phyloP scores from a whole-genome alignment of 2,797 vertebrate species.

The Cottoperca gobio region DNA sequence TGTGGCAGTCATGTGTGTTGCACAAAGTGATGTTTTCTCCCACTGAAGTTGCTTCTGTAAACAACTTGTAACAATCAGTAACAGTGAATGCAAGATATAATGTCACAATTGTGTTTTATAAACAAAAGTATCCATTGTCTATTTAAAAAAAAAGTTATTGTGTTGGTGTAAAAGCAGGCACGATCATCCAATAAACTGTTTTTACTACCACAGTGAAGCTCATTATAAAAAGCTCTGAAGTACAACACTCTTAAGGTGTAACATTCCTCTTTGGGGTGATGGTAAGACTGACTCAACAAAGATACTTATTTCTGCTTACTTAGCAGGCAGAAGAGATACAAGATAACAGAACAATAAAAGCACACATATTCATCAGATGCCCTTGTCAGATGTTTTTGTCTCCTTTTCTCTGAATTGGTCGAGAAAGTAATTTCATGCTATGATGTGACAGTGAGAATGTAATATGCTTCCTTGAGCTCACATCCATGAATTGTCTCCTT shows the following conservation, averaged over 20 bases:
- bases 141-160: too few species aligned
- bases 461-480: slow-evolving; percentile 41
- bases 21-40: slow-evolving; percentile 8
- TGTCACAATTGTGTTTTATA: slow-evolving; percentile 14
- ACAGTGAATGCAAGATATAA: background rate
- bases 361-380: slow-evolving; percentile 51
- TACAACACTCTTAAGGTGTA: background rate
- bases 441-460: slow-evolving; percentile 26
- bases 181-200: too few species aligned
- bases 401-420: slow-evolving; percentile 33
- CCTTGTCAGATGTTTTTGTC: slow-evolving; percentile 57
- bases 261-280: background rate
- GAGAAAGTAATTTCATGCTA: slow-evolving; percentile 19
- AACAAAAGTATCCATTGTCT: slow-evolving; percentile 17
- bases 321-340: slow-evolving; percentile 24
- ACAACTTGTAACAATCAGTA: background rate
- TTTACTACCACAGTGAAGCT: background rate
- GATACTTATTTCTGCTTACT: slow-evolving; percentile 40
- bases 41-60: background rate
- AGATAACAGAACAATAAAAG: slow-evolving; percentile 68
- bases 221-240: background rate
- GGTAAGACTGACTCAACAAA: slow-evolving; percentile 13
- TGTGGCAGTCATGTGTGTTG: slow-evolving; percentile 5
- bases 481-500: slow-evolving; percentile 81
- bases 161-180: too few species aligned